These are phyloP conservation scores for Eulemur rufifrons DNA, from an alignment of 2,113 vertebrate species.

Conservation along the genomic window DNA sequence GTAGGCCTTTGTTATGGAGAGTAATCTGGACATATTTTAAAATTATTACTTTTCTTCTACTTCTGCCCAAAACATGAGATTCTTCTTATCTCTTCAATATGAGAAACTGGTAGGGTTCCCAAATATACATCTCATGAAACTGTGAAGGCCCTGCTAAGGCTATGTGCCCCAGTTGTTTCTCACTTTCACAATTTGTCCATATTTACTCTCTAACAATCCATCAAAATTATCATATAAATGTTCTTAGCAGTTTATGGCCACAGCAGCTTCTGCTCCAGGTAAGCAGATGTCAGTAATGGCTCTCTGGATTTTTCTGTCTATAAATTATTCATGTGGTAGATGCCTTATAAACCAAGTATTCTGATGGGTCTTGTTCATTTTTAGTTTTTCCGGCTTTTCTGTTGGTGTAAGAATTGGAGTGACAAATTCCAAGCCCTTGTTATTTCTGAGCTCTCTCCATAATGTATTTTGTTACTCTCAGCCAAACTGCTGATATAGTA, in stretches of 20 bases:
- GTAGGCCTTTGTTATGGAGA: not conserved
- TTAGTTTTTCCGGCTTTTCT: not conserved
- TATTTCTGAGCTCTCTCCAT: not conserved
- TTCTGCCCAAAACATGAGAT: not conserved
- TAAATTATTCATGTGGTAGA: not conserved
- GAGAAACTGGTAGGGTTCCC: not conserved
- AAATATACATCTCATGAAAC: not conserved
- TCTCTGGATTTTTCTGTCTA: not conserved
- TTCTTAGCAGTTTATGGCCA: not conserved
- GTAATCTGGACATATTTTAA: not conserved
- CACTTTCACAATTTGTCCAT: not conserved
- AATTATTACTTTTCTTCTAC: not conserved
- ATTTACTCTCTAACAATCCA: not conserved
- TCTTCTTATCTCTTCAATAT: not conserved
- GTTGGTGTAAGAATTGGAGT: not conserved
- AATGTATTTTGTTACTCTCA: slow-evolving; percentile 34
- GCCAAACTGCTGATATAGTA: slow-evolving; percentile 22
- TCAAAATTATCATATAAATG: not conserved
- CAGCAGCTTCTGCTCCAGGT: not conserved
- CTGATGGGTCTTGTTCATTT: not conserved
- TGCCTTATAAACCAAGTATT: not conserved
- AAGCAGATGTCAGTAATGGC: not conserved
- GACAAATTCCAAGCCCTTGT: not conserved
- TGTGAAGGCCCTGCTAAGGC: not conserved
- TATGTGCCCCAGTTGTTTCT: not conserved